These are phyloP conservation scores for Ernsta delagoae DNA, from an alignment of 2,888 invertebrate genomes.

Conservation along the genomic window DNA sequence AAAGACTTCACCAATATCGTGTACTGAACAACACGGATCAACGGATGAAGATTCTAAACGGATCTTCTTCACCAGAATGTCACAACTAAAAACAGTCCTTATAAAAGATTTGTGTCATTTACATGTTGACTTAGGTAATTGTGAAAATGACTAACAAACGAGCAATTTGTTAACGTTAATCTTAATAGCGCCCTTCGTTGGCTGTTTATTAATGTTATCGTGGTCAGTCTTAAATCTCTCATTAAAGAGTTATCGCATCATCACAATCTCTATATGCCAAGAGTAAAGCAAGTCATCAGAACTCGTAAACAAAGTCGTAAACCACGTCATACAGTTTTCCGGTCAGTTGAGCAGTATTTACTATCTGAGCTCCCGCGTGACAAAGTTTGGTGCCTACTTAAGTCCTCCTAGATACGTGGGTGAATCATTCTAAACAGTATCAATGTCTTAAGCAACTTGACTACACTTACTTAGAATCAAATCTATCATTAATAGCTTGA, in stretches of 20 bases:
- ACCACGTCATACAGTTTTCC: slow-evolving; percentile 52
- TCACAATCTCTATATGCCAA: background rate
- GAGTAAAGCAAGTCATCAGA: background rate
- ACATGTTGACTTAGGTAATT: too few relatives aligned
- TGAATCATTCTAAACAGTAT: background rate
- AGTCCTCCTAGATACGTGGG: slow-evolving; percentile 4
- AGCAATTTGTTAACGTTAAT: too few relatives aligned
- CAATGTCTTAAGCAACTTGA: background rate
- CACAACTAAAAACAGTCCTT: too few relatives aligned
- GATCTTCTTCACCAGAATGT: too few relatives aligned
- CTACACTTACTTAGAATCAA: too few relatives aligned
- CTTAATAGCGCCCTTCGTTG: too few relatives aligned
- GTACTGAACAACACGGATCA: too few relatives aligned
- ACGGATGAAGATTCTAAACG: too few relatives aligned
- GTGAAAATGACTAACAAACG: too few relatives aligned
- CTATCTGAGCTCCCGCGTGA: slow-evolving; percentile 35
- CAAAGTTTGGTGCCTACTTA: slow-evolving; percentile 14
- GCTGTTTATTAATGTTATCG: too few relatives aligned
- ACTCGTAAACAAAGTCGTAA: slow-evolving; percentile 56
- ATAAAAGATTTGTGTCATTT: too few relatives aligned
- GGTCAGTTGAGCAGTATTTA: slow-evolving; percentile 57
- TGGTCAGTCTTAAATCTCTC: background rate
- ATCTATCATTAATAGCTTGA: background rate
- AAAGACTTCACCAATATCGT: too few relatives aligned
- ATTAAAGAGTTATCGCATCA: background rate